phyloP scores from a whole-genome alignment of 2,888 invertebrate species.

The Microctonus hyperodae region DNA sequence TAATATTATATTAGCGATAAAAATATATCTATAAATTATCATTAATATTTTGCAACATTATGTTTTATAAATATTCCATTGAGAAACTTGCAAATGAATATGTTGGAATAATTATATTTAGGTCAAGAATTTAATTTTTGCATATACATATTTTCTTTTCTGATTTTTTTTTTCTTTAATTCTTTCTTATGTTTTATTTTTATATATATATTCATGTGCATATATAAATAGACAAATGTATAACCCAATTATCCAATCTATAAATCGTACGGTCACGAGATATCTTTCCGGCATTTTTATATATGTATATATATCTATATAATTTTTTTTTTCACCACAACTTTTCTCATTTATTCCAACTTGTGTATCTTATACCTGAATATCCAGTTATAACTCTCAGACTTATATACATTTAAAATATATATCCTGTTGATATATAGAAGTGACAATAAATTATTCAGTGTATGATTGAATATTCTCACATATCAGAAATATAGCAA shows the following conservation, averaged over 20 bases:
- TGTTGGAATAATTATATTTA: not conserved
- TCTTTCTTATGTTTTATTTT: not conserved
- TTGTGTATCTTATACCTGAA: slow-evolving; percentile 1
- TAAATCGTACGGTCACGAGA: not conserved
- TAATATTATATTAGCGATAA: not conserved
- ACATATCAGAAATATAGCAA: not conserved
- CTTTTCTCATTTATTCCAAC: slow-evolving; percentile 5
- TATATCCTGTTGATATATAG: slow-evolving; percentile 19
- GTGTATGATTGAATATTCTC: slow-evolving; percentile 21
- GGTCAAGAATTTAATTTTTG: not conserved
- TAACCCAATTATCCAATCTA: not conserved
- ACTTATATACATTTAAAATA: not conserved
- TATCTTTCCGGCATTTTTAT: slow-evolving; percentile 2
- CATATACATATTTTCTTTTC: not conserved
- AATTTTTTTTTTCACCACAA: not conserved
- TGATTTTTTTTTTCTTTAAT: not conserved
- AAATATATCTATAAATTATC: not conserved
- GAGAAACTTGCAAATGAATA: not conserved
- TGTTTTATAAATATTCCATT: not conserved
- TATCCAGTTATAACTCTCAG: slow-evolving; percentile 16
- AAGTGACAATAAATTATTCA: slow-evolving; percentile 30
- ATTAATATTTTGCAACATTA: not conserved
- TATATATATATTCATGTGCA: not conserved
- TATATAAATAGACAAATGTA: not conserved
- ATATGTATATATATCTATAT: not conserved